Conservation (phyloP, 2,888 invertebrate species). For the Schizotus pectinicornis region DNA sequence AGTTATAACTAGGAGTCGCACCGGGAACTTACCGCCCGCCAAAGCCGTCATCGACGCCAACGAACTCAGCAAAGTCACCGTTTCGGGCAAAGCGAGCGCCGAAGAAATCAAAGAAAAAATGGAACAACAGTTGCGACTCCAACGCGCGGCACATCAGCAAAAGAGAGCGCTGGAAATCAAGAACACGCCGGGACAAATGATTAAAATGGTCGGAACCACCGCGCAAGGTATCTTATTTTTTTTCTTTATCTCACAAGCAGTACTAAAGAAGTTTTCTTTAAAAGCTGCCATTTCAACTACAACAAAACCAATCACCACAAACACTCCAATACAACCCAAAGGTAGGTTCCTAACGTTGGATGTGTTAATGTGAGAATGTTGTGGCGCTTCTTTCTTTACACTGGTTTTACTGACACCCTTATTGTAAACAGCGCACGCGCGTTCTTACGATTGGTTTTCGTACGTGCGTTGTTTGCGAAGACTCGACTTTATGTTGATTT, state of each 20-base stretch:
- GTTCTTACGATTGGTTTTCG: slow-evolving; percentile 18
- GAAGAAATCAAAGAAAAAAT: slow-evolving; percentile 87
- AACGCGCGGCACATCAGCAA: slow-evolving; percentile 88
- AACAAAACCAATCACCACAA: slow-evolving; percentile 53
- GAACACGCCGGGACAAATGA: slow-evolving; percentile 57
- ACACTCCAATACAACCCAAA: slow-evolving; percentile 58
- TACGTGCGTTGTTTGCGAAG: slow-evolving; percentile 18
- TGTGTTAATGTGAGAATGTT: slow-evolving; percentile 30
- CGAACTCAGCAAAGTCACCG: slow-evolving; percentile 55
- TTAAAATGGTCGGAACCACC: slow-evolving; percentile 62
- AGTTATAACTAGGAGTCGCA: slow-evolving; percentile 81
- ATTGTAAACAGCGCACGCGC: slow-evolving; percentile 14
- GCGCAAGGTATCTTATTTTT: slow-evolving; percentile 62
- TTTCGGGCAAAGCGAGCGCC: slow-evolving; percentile 67
- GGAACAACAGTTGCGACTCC: slow-evolving; percentile 88
- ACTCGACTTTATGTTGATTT: slow-evolving; percentile 10
- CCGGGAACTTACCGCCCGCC: slow-evolving; percentile 70
- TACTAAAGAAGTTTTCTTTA: slow-evolving; percentile 28
- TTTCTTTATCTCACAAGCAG: slow-evolving; percentile 2
- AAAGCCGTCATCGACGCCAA: slow-evolving; percentile 53
- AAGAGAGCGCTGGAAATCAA: slow-evolving; percentile 75
- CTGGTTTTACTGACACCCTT: slow-evolving; percentile 20
- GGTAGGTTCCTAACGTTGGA: slow-evolving; percentile 49
- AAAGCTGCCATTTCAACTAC: slow-evolving; percentile 53
- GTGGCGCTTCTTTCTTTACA: slow-evolving; percentile 25